A percentile compares a stretch with the other conserved stretches of the same genome.
Conservation (phyloP, 2,888 invertebrate species). For the Glomeris marginata region DNA sequence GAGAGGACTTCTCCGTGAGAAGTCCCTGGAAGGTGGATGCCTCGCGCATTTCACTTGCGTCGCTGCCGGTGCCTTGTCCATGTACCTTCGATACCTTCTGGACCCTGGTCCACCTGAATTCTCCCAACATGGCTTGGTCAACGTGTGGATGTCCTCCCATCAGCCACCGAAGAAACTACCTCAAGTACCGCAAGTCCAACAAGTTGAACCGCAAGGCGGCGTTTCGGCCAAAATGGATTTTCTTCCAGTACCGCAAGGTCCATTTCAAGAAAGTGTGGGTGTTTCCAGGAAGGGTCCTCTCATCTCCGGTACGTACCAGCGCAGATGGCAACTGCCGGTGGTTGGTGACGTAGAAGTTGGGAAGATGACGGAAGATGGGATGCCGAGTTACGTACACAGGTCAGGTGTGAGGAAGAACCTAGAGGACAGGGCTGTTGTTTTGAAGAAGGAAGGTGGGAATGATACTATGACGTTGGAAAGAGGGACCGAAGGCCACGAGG, state of each 20-base stretch:
- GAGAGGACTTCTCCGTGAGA: too few relatives aligned
- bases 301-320: conserved; percentile 8
- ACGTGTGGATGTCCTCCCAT: not conserved
- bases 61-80: conserved; percentile 11
- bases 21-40: conserved; percentile 3
- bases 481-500: not conserved
- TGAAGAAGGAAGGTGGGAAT: not conserved
- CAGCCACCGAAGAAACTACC: not conserved
- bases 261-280: too few relatives aligned
- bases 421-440: conserved; percentile 10
- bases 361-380: not conserved
- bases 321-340: conserved; percentile 3
- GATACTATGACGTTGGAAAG: not conserved
- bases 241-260: too few relatives aligned
- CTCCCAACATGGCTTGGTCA: conserved; percentile 8
- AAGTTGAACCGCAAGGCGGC: too few relatives aligned
- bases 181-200: too few relatives aligned
- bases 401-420: conserved; percentile 11
- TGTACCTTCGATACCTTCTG: conserved; percentile 15
- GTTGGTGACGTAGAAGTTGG: not conserved
- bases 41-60: conserved; percentile 11
- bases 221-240: too few relatives aligned
- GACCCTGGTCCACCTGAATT: conserved; percentile 16
- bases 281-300: not conserved
- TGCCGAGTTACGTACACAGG: conserved; percentile 8